Conservation (phyloP, 2,797 vertebrate species). For the Muscicapa comitata region DNA sequence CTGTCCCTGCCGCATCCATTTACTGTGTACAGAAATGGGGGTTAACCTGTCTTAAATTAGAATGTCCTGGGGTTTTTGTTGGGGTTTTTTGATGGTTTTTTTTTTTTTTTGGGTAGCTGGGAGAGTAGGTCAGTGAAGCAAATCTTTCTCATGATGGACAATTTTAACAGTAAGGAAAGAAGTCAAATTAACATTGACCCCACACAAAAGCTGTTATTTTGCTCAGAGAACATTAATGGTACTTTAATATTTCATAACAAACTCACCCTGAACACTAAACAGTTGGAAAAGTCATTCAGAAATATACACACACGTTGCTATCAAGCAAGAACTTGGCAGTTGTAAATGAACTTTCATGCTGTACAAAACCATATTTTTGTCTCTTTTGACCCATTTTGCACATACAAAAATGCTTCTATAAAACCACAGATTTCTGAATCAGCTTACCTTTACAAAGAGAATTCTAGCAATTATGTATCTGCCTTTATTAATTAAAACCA, state of each 20-base stretch:
- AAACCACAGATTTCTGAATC: neutral
- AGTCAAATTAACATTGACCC: neutral
- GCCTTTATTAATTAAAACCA: neutral
- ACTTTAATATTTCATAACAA: neutral
- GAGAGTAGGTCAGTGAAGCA: neutral
- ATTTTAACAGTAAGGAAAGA: neutral
- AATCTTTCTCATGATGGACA: neutral
- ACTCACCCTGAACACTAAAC: neutral
- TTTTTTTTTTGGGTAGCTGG: neutral
- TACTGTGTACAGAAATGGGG: neutral
- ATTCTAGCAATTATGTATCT: neutral
- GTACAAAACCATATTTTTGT: neutral
- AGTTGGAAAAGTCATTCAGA: conserved; percentile 15
- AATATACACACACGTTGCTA: neutral
- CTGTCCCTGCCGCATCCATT: neutral
- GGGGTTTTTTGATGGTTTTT: neutral
- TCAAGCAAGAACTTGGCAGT: neutral
- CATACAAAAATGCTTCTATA: neutral
- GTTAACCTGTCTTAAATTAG: neutral
- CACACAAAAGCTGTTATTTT: neutral
- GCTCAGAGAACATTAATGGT: neutral
- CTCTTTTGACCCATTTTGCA: neutral
- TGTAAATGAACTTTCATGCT: neutral
- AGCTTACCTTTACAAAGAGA: neutral
- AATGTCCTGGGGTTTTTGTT: neutral